Evolutionary conservation across 30 jellyfish, hydroid and myxozoan genomes (phyloP).

Genomic region (Aurelia aurita): DNA sequence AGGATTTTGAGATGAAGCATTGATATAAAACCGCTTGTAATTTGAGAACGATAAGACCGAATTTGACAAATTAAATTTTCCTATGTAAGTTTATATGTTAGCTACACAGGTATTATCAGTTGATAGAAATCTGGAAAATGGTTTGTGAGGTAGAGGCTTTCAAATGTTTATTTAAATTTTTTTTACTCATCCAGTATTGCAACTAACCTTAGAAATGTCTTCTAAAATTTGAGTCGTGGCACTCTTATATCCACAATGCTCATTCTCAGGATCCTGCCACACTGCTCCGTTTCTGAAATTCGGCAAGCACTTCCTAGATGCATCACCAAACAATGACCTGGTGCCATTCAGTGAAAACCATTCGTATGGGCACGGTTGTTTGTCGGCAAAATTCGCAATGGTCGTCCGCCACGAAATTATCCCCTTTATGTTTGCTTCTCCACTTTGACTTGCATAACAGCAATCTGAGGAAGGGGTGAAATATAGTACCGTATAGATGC

Average conservation of each 20-base stretch:
- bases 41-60: no score
- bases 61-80: no score
- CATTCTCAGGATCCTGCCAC: slow-evolving; percentile 47
- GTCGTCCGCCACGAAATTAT: slow-evolving; percentile 39
- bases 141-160: no score
- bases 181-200: no score
- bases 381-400: slow-evolving; percentile 41
- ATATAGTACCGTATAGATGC: no score
- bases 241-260: slow-evolving; percentile 56
- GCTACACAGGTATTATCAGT: no score
- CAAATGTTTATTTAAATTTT: no score
- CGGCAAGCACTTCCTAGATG: slow-evolving; percentile 37
- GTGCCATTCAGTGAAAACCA: not conserved
- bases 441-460: slow-evolving; percentile 60
- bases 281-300: slow-evolving; percentile 46
- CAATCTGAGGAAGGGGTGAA: slow-evolving; percentile 33
- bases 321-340: not conserved
- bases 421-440: slow-evolving; percentile 59
- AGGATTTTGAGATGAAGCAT: no score
- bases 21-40: no score
- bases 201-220: slow-evolving; percentile 38
- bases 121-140: no score
- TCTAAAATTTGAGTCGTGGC: slow-evolving; percentile 48
- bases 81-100: no score
- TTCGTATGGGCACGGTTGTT: slow-evolving; percentile 39